Percentiles rank a stretch among this genome's conserved stretches.
Evolutionary conservation across 1,140 invertebrate genomes (phyloP).

Genomic region (Mizuhopecten yessoensis): DNA sequence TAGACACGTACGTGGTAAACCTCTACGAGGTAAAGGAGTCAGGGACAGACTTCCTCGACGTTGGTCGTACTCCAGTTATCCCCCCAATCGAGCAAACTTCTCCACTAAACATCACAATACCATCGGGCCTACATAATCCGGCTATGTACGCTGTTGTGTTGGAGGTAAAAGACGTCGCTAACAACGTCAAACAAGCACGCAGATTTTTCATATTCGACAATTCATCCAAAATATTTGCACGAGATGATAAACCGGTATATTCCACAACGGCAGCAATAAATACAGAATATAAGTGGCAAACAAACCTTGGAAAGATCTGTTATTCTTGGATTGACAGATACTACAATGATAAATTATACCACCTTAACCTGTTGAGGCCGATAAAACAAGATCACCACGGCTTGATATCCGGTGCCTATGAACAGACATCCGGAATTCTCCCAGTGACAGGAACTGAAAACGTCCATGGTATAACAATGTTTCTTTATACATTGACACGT

Average conservation of each 20-base stretch:
- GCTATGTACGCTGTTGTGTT: conserved; percentile 48
- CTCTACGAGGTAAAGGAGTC: conserved; percentile 12
- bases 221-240: conserved; percentile 49
- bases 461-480: conserved; percentile 56
- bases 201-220: conserved; percentile 65
- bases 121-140: conserved; percentile 8
- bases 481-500: conserved; percentile 36
- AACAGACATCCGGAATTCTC: conserved; percentile 54
- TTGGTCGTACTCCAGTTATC: background rate
- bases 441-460: conserved; percentile 56
- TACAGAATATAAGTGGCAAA: conserved; percentile 61
- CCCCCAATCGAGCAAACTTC: background rate
- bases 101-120: background rate
- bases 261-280: conserved; percentile 43
- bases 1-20: conserved; percentile 44
- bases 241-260: background rate
- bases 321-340: conserved; percentile 59
- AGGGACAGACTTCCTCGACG: background rate
- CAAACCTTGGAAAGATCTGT: conserved; percentile 52
- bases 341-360: conserved; percentile 53
- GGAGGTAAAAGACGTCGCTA: conserved; percentile 47
- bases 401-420: conserved; percentile 53
- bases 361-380: conserved; percentile 55
- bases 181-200: conserved; percentile 55
- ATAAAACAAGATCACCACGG: conserved; percentile 47